These are phyloP conservation scores for Eucidaris tribuloides DNA, from an alignment of 35 echinoderm and acorn worm genomes.

Conservation along the genomic window DNA sequence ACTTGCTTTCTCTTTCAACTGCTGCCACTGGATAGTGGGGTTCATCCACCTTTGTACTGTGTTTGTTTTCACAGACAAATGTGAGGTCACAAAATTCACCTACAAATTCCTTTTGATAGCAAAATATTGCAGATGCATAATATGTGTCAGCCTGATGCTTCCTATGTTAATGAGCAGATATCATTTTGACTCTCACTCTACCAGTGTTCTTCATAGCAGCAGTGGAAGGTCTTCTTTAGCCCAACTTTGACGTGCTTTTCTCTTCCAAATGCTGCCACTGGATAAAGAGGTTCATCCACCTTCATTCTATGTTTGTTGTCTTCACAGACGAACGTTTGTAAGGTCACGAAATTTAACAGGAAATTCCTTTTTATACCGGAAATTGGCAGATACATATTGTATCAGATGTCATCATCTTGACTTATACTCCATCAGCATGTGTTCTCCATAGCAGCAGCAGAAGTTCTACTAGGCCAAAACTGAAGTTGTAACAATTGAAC, in stretches of 20 bases:
- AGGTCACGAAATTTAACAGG: too few relatives aligned
- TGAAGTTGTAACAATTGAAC: slow-evolving; percentile 25
- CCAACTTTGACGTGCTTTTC: too few relatives aligned
- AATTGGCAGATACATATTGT: too few relatives aligned
- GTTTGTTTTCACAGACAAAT: slow-evolving; percentile 61
- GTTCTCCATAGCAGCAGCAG: too few relatives aligned
- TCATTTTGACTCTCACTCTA: slow-evolving; percentile 32
- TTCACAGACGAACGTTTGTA: too few relatives aligned
- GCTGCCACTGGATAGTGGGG: slow-evolving; percentile 41
- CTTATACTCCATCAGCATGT: too few relatives aligned
- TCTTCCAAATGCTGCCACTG: too few relatives aligned
- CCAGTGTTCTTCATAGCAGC: slow-evolving; percentile 7
- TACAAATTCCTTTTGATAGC: slow-evolving; percentile 42
- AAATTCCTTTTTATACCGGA: too few relatives aligned
- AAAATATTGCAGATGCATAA: slow-evolving; percentile 56
- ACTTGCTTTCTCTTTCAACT: slow-evolving; percentile 49
- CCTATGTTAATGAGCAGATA: slow-evolving; percentile 19
- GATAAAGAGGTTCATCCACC: too few relatives aligned
- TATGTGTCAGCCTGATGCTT: slow-evolving; percentile 35
- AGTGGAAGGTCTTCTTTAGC: too few relatives aligned
- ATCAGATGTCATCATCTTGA: too few relatives aligned
- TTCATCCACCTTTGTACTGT: slow-evolving; percentile 47
- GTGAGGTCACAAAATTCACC: slow-evolving; percentile 12
- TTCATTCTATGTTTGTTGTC: too few relatives aligned
- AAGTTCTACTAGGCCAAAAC: slow-evolving; percentile 40